Evolutionary conservation across 2,888 invertebrate species (phyloP), one percentile per base, ranked within the genome.

Genomic region (Crematogaster levior): DNA sequence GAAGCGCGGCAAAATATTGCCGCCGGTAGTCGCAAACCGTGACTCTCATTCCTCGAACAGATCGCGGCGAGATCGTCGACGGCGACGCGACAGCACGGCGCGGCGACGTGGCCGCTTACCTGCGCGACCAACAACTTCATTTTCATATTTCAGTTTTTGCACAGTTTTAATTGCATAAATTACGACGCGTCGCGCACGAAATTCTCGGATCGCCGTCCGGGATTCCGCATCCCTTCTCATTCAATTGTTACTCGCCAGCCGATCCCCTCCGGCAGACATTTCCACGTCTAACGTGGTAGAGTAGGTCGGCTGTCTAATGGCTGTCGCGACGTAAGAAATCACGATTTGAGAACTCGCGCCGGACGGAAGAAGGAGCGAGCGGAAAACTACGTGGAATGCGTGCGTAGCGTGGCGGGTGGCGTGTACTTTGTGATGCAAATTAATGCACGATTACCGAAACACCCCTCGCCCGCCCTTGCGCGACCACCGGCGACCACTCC

Each of bases 341-440:
- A 12, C 68, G 79, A 81, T 83, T 85, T 63, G 88, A 88, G 82
- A 88, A 86, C 84, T 77, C 73, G 56, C 51, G n/a, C 7, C 30
- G 53, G 56, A 40, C 40, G 43, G 51, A 46, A 63, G 77, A 24
- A 46, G 58, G 66, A 46, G 75, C 63, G 48, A 88, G 91, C 90
- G 91, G 92, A 92, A 91, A 92, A 91, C 84, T 91, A 92, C 89
- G 91, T 88, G 91, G 91, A 93, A 92, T 92, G 92, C 92, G 92
- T 92, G 93, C 92, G 92, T 91, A 92, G 89, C 91, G 91, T 90
- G 89, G 92, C 89, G 92, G 91, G 91, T 94, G 91, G 94, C 94
- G 94, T 93, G 94, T 93, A 92, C 92, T 94, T 93, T 91, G 93
- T 91, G 92, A 94, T 94, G 94, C 94, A 94, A 94, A 94, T 94